phyloP scores from a whole-genome alignment of 1,140 invertebrate species.

The Nixonia krombeini region DNA sequence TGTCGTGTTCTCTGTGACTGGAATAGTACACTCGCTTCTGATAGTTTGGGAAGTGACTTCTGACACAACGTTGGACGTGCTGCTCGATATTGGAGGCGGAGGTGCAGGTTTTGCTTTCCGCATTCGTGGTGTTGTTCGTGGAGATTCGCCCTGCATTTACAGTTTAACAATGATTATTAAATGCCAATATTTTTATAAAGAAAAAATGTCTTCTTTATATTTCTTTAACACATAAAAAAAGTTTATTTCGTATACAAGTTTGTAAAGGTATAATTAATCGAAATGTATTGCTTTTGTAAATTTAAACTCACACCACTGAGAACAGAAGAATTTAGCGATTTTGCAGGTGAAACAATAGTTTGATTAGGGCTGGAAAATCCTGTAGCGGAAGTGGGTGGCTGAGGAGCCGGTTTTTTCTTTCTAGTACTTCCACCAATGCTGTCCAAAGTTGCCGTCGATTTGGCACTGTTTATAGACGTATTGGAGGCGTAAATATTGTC shows the following conservation, averaged over 20 bases:
- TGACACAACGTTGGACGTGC: slow-evolving; percentile 38
- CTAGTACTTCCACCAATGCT: slow-evolving; percentile 62
- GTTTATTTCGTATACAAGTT: too few species aligned
- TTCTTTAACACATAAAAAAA: too few species aligned
- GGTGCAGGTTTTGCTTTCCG: slow-evolving; percentile 73
- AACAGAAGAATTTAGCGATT: slow-evolving; percentile 54
- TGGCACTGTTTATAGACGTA: slow-evolving; percentile 61
- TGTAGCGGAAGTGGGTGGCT: slow-evolving; percentile 73
- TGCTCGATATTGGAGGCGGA: slow-evolving; percentile 68
- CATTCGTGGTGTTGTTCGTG: slow-evolving; percentile 46
- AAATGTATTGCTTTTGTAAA: neutral
- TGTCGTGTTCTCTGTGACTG: slow-evolving; percentile 20
- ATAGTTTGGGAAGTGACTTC: slow-evolving; percentile 11
- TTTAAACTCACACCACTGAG: slow-evolving; percentile 61
- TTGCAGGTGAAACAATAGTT: slow-evolving; percentile 13
- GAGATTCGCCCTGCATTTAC: slow-evolving; percentile 61
- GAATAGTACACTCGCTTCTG: slow-evolving; percentile 45
- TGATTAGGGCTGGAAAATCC: slow-evolving; percentile 50
- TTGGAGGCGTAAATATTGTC: slow-evolving; percentile 58
- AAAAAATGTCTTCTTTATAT: too few species aligned
- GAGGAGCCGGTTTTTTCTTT: slow-evolving; percentile 81
- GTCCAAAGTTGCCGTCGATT: slow-evolving; percentile 53
- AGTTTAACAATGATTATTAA: too few species aligned
- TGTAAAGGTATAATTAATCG: neutral
- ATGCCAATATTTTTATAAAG: too few species aligned